phyloP scores from a whole-genome alignment of 1,140 invertebrate species.

The Listronotus oregonensis region DNA sequence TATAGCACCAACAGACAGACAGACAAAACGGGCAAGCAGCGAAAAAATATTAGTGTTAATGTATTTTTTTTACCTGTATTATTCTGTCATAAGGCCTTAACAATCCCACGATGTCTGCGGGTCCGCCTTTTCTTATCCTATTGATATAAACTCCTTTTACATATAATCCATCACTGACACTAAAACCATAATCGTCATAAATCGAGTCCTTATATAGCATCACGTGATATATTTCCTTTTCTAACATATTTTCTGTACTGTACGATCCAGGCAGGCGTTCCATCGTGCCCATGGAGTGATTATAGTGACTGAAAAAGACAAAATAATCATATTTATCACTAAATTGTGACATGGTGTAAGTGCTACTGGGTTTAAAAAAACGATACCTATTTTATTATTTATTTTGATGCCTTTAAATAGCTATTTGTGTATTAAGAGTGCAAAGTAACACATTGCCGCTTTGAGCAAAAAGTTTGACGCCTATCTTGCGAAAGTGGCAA shows the following conservation, averaged over 20 bases:
- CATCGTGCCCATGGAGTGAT: slow-evolving; percentile 34
- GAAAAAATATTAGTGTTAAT: too few relatives aligned
- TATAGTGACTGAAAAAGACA: slow-evolving; percentile 26
- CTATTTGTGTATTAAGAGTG: too few relatives aligned
- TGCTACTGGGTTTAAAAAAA: too few relatives aligned
- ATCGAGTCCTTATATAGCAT: slow-evolving; percentile 86
- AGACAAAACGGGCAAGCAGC: too few relatives aligned
- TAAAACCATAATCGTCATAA: slow-evolving; percentile 95
- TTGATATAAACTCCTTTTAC: slow-evolving; percentile 94
- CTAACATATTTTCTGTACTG: slow-evolving; percentile 49
- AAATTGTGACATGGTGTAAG: too few relatives aligned
- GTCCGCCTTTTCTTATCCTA: slow-evolving; percentile 84
- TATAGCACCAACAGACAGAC: too few relatives aligned
- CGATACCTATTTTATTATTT: too few relatives aligned
- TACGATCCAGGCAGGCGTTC: slow-evolving; percentile 46
- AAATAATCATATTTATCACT: too few relatives aligned
- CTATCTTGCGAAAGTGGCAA: too few relatives aligned
- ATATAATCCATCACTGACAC: slow-evolving; percentile 93
- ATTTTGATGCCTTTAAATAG: too few relatives aligned
- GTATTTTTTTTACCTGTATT: slow-evolving; percentile 73
- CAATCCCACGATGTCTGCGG: slow-evolving; percentile 83
- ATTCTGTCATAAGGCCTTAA: slow-evolving; percentile 88
- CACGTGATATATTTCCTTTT: slow-evolving; percentile 70
- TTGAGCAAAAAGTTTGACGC: too few relatives aligned
- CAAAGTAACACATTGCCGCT: too few relatives aligned